phyloP scores from a whole-genome alignment of 2,888 invertebrate species.

The Tolmerus cingulatus region DNA sequence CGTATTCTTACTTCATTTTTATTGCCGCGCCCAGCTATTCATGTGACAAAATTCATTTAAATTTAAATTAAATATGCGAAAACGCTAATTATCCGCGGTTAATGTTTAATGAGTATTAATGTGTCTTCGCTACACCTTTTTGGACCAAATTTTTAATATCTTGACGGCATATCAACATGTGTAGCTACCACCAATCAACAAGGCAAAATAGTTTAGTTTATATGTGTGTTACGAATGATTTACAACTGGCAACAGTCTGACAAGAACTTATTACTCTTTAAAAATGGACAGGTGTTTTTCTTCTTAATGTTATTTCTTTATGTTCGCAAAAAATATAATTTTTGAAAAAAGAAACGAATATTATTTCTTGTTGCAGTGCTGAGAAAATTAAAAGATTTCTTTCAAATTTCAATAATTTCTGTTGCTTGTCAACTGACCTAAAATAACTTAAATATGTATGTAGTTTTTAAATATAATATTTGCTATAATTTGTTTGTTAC shows the following conservation, averaged over 20 bases:
- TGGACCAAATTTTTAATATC: neutral
- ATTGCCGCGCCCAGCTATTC: neutral
- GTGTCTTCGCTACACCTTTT: neutral
- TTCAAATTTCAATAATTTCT: neutral
- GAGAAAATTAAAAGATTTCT: neutral
- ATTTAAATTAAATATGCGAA: constrained; percentile 14
- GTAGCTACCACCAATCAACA: neutral
- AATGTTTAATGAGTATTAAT: neutral
- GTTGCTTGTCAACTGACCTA: neutral
- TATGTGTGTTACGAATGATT: neutral
- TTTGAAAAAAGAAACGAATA: neutral
- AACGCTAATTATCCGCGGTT: neutral
- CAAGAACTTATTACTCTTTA: neutral
- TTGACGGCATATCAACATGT: neutral
- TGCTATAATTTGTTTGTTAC: neutral
- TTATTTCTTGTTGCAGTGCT: neutral
- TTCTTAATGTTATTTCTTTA: neutral
- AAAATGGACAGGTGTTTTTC: neutral
- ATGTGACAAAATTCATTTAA: neutral
- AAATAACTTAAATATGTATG: neutral
- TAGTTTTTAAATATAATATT: neutral
- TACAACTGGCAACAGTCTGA: neutral
- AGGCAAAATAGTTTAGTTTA: neutral
- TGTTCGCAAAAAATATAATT: neutral
- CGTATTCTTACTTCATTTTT: neutral